These are phyloP conservation scores for Calypte anna DNA, from an alignment of 2,113 vertebrate species.

Conservation along the genomic window DNA sequence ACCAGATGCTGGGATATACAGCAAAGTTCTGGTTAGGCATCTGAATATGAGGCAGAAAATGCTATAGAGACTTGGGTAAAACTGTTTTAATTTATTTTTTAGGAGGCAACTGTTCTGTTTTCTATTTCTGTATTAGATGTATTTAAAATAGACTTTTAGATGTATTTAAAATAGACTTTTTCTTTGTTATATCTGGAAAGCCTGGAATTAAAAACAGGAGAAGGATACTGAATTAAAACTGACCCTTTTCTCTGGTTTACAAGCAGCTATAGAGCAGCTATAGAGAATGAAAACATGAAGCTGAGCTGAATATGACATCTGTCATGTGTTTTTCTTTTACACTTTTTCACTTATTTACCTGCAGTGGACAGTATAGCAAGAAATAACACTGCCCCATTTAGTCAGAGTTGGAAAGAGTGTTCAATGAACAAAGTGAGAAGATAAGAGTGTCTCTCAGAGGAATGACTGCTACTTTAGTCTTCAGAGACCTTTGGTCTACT, in stretches of 20 bases:
- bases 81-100: not conserved
- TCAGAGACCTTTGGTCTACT: not conserved
- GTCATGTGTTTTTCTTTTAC: not conserved
- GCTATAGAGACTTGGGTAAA: not conserved
- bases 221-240: not conserved
- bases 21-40: not conserved
- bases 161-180: too few species aligned
- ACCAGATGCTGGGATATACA: not conserved
- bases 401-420: not conserved
- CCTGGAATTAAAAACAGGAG: not conserved
- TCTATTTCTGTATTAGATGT: not conserved
- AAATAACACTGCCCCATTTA: not conserved
- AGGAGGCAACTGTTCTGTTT: not conserved
- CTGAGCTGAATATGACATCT: not conserved
- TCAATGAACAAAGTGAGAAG: rapidly evolving
- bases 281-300: not conserved
- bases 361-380: not conserved
- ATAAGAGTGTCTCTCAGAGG: not conserved
- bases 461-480: not conserved
- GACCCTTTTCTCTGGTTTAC: not conserved
- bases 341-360: not conserved
- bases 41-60: not conserved
- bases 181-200: not conserved
- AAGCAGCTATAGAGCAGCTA: not conserved
- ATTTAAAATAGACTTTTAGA: too few species aligned